Conservation (phyloP, 2,888 invertebrate species). For the Malacosoma neustria region DNA sequence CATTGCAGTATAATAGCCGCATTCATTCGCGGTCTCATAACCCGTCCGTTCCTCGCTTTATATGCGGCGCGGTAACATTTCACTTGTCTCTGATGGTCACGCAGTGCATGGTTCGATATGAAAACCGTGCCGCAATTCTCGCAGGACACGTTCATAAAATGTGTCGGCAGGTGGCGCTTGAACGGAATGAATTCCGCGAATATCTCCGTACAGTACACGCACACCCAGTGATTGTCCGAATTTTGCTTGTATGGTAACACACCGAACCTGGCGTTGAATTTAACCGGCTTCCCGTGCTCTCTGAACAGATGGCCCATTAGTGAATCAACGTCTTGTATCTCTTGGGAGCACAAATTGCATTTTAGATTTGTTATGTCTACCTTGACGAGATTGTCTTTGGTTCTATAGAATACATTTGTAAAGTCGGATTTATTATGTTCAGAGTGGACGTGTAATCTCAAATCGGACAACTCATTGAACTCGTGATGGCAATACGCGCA, state of each 20-base stretch:
- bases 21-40: constrained; percentile 47
- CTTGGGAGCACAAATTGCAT: constrained; percentile 49
- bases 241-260: constrained; percentile 57
- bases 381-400: constrained; percentile 58
- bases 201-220: constrained; percentile 50
- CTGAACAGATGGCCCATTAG: constrained; percentile 51
- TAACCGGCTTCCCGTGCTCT: constrained; percentile 50
- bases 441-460: constrained; percentile 47
- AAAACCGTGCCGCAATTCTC: constrained; percentile 62
- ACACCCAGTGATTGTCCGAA: constrained; percentile 37
- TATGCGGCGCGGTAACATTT: constrained; percentile 57
- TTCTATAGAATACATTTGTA: constrained; percentile 57
- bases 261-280: constrained; percentile 53
- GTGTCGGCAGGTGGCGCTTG: constrained; percentile 53
- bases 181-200: constrained; percentile 45
- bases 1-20: constrained; percentile 61
- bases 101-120: constrained; percentile 51
- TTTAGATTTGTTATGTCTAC: constrained; percentile 57
- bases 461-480: constrained; percentile 36
- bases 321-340: constrained; percentile 42
- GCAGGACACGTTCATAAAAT: constrained; percentile 58
- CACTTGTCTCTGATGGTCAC: constrained; percentile 56
- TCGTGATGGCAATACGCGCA: constrained; percentile 60
- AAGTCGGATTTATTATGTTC: constrained; percentile 49
- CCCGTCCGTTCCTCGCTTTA: constrained; percentile 53